Conservation (phyloP, 2,113 vertebrate species). For the Seriola quinqueradiata region DNA sequence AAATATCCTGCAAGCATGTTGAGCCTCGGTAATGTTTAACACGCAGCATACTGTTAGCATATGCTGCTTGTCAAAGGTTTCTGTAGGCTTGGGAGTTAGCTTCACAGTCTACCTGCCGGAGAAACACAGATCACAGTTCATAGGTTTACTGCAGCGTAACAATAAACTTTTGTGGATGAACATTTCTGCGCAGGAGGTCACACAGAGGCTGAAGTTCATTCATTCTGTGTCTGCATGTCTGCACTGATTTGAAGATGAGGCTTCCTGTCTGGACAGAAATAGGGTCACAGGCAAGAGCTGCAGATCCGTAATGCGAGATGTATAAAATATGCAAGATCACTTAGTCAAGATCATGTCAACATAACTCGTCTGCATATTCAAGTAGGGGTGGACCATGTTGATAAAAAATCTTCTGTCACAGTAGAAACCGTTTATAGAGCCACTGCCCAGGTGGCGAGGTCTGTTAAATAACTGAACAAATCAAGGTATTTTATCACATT, state of each 20-base stretch:
- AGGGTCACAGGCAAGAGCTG: slow-evolving; percentile 30
- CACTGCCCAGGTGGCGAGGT: neutral
- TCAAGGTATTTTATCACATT: neutral
- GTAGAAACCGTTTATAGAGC: too few species aligned
- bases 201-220: neutral
- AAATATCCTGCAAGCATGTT: slow-evolving; percentile 21
- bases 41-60: slow-evolving; percentile 1
- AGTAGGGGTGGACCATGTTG: neutral
- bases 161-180: neutral
- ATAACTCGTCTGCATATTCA: neutral
- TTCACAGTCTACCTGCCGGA: neutral
- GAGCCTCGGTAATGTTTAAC: slow-evolving; percentile 18
- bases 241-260: neutral
- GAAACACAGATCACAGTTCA: neutral
- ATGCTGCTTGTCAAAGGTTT: slow-evolving; percentile 15
- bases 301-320: neutral
- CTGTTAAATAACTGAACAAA: neutral
- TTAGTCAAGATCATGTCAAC: slow-evolving; percentile 1
- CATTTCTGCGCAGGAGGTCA: neutral
- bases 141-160: neutral
- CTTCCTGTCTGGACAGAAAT: slow-evolving; percentile 14
- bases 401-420: neutral
- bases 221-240: neutral
- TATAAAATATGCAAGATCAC: slow-evolving; percentile 25
- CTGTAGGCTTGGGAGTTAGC: neutral